Conservation (phyloP, 1,140 invertebrate species). For the Drosophila chauvacae region DNA sequence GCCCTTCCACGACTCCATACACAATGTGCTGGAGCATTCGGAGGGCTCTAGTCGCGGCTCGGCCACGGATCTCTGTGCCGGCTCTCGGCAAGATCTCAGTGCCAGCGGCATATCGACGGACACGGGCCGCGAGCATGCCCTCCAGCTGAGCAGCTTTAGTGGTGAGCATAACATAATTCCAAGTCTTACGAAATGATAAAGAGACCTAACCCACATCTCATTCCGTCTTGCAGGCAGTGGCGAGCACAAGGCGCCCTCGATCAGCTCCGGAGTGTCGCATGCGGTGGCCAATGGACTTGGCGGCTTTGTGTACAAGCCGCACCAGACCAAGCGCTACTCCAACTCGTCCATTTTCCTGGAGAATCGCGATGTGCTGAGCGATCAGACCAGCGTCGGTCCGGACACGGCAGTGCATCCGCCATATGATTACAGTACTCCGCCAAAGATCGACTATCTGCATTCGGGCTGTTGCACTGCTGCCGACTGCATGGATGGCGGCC, state of each 20-base stretch:
- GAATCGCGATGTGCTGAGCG: slow-evolving; percentile 84
- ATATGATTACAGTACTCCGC: slow-evolving; percentile 77
- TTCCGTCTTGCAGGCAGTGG: slow-evolving; percentile 61
- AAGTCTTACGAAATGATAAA: no score
- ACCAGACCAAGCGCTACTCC: slow-evolving; percentile 78
- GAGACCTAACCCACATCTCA: not conserved
- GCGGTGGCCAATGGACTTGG: slow-evolving; percentile 78
- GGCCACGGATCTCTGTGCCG: slow-evolving; percentile 75
- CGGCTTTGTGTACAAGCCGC: slow-evolving; percentile 77
- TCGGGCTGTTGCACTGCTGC: slow-evolving; percentile 53
- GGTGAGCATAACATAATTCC: slow-evolving; percentile 35
- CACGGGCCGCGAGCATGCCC: slow-evolving; percentile 75
- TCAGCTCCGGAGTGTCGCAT: slow-evolving; percentile 79
- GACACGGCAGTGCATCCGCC: slow-evolving; percentile 53
- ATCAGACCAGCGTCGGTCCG: slow-evolving; percentile 64
- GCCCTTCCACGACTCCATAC: slow-evolving; percentile 84
- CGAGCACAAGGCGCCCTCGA: slow-evolving; percentile 76
- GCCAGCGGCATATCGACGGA: slow-evolving; percentile 80
- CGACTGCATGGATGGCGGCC: slow-evolving; percentile 53
- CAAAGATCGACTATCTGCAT: slow-evolving; percentile 78
- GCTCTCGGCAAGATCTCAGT: slow-evolving; percentile 81
- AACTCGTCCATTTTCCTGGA: slow-evolving; percentile 84
- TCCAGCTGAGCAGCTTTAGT: slow-evolving; percentile 81
- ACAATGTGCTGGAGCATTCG: slow-evolving; percentile 83
- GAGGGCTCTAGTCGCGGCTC: slow-evolving; percentile 77